Base-by-base conservation (phyloP, 1,140 invertebrate species). In the Solenopsis fugax region DNA sequence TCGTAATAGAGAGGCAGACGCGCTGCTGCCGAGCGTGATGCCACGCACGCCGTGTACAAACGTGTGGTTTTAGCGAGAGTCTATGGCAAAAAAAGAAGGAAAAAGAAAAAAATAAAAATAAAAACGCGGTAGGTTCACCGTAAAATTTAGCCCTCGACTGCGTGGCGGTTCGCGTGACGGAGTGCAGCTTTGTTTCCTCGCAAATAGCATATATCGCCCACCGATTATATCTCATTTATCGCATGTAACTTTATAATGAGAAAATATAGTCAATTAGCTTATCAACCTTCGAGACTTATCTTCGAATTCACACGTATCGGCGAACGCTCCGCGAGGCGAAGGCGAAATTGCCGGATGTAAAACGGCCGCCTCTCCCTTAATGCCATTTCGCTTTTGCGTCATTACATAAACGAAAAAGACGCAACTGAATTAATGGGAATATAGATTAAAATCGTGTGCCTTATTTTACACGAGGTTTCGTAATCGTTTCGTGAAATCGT, bases 401-500 rank as follows among this genome's bases (percentile, higher is more conserved):
- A 73, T 84, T 84, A 60, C 69, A 84, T 50, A 84, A 84, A 73
- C 18, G 69, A 84, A 84, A 75, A 60, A 60, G 65, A 56, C 45
- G 80, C 80, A n/a, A 24, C 41, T 37, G 80, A 60, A 84, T 84
- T 84, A 84, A 84, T 73, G 69, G 45, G 69, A 75, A 84, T 82
- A 75, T 60, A 75, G 67, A 73, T 84, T 67, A 84, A 84, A 84
- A 84, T 84, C 80, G 56, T 37, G 69, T 41, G 54, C 24, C 67
- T 82, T 58, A 73, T 82, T 73, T 82, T 73, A 73, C 80, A 37
- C 77, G 21, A 24, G 48, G 69, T 84, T 84, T 84, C 80, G 69
- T 84, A 84, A 84, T 84, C 69, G 77, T 69, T 71, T 69, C 64
- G 80, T 50, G 80, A 84, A 84, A 84, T 84, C 80, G 80, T 84